Evolutionary conservation across 2,113 vertebrate genomes (phyloP), one percentile per base, ranked within the genome.

Genomic region (Silurus meridionalis): DNA sequence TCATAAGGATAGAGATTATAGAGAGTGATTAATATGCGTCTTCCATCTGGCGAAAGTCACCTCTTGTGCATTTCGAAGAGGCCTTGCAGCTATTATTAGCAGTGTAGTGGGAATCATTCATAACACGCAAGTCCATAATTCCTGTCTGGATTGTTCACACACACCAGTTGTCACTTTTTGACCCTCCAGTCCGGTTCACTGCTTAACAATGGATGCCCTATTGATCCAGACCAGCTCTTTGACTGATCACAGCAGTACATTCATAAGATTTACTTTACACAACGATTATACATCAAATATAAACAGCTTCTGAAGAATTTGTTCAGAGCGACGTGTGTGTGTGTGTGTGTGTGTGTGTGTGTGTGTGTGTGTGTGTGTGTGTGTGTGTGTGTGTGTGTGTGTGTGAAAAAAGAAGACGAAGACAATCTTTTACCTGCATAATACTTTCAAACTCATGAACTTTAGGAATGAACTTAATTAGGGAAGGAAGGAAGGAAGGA

Each of bases 11-110:
- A 25, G 71, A 63, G 84, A 69, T 78, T 69, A 58, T 6, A 64
- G 6, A 14, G 37, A 48, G 64, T 69, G 84, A 79, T 85, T 85
- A 85, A 85, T 80, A 58, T 80, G 84, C 63, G 58, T 46, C 84
- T 85, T 85, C 84, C 84, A 80, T 71, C 84, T 80, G 84, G 84
- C 28, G 28, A 80, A 71, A 80, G 52, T 80, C 77, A 80, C 77
- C 77, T 52, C 25, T 57, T 28, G 8, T 13, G 4, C 4, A 17
- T 53, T 37, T 57, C 10, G 17, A 55, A 66, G 57, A 61, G 83
- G 64, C 53, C 28, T 48, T 19, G 58, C 37, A 60, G 58, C 71
- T 63, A 25, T 77, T 83, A 74, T n/a, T 74, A 55, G 67, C 66
- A 23, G 66, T 37, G 23, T 21, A 8, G 52, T 50, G 83, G 28